Percentiles rank a stretch among this genome's conserved stretches.
Conservation (phyloP, 2,888 invertebrate genomes). For the Campaea margaritaria region DNA sequence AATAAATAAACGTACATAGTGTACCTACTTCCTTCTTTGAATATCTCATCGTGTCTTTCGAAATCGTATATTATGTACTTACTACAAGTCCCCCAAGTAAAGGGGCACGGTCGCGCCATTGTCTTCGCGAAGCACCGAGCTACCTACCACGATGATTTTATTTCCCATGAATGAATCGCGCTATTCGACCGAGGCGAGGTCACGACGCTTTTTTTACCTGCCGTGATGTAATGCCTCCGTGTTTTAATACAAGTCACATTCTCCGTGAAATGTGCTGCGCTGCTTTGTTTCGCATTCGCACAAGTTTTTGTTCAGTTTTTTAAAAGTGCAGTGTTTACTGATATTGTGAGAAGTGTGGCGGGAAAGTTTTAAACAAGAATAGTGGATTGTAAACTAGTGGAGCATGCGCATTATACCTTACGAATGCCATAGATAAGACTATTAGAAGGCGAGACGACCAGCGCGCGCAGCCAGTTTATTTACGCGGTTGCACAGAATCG, state of each 20-base stretch:
- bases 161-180: slow-evolving; percentile 77
- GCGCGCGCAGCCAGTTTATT: slow-evolving; percentile 65
- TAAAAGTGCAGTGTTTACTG: slow-evolving; percentile 6
- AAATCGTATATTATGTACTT: no score
- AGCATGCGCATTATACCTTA: slow-evolving; percentile 58
- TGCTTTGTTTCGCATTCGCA: slow-evolving; percentile 23
- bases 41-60: no score
- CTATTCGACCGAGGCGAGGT: slow-evolving; percentile 63
- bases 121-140: slow-evolving; percentile 56
- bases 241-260: slow-evolving; percentile 60
- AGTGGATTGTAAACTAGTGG: slow-evolving; percentile 39
- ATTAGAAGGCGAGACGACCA: slow-evolving; percentile 14
- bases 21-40: no score
- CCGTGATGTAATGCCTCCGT: slow-evolving; percentile 69
- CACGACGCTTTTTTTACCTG: slow-evolving; percentile 73
- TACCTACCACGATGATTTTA: slow-evolving; percentile 48
- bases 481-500: slow-evolving; percentile 61
- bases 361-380: slow-evolving; percentile 48
- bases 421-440: slow-evolving; percentile 30
- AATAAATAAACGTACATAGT: no score
- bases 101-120: slow-evolving; percentile 57
- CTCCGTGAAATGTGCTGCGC: slow-evolving; percentile 35
- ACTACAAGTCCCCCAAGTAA: neutral
- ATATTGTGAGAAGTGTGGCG: slow-evolving; percentile 44
- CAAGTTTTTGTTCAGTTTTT: slow-evolving; percentile 18